Conservation (phyloP, 2,888 invertebrate genomes). For the Eugnorisma glareosa region DNA sequence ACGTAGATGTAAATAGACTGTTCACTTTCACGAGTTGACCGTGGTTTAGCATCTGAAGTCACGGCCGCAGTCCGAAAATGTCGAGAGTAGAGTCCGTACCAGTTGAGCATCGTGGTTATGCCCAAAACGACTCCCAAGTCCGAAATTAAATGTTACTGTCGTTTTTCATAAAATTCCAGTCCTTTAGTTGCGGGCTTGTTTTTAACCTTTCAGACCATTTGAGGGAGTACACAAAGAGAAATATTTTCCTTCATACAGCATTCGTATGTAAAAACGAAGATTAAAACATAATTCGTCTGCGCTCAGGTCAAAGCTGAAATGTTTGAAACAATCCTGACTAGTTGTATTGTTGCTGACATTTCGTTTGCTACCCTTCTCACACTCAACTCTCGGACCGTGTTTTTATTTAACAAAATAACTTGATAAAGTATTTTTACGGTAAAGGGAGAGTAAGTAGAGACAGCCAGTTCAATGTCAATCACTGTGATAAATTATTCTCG, state of each 20-base stretch:
- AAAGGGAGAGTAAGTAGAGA: conserved; percentile 17
- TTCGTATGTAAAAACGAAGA: conserved; percentile 47
- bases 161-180: conserved; percentile 28
- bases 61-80: conserved; percentile 9
- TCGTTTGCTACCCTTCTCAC: conserved; percentile 51
- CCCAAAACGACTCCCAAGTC: background rate
- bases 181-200: conserved; percentile 33
- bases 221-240: conserved; percentile 26
- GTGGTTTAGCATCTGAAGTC: conserved; percentile 10
- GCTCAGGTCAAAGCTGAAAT: conserved; percentile 55
- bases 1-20: conserved; percentile 10
- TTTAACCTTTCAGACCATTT: conserved; percentile 13
- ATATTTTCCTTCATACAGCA: conserved; percentile 44
- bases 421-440: conserved; percentile 24
- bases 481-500: conserved; percentile 46
- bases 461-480: conserved; percentile 36
- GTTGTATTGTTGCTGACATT: conserved; percentile 60
- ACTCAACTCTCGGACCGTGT: conserved; percentile 11
- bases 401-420: conserved; percentile 49
- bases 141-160: background rate
- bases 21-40: conserved; percentile 25
- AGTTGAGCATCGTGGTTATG: background rate
- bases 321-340: conserved; percentile 58
- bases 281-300: conserved; percentile 56
- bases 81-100: background rate